These are phyloP conservation scores for Neoaliturus tenellus DNA, from an alignment of 2,888 invertebrate genomes.

Conservation along the genomic window DNA sequence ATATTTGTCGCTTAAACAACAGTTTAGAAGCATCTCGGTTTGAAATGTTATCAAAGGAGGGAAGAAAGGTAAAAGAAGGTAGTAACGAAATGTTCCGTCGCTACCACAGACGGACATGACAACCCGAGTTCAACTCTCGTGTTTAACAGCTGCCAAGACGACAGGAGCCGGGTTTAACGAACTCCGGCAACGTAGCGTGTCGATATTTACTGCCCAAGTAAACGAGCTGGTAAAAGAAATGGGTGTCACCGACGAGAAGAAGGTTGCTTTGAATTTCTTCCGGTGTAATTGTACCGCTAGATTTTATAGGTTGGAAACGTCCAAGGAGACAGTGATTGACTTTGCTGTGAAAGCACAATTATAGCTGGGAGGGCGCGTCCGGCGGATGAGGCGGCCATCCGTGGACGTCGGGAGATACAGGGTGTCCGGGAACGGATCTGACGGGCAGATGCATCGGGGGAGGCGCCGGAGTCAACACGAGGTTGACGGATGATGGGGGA, in stretches of 20 bases:
- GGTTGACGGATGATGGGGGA: no score
- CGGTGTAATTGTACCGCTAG: not conserved
- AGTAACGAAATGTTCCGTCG: no score
- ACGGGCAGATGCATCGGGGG: not conserved
- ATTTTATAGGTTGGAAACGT: conserved; percentile 2
- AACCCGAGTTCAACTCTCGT: no score
- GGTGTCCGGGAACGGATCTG: not conserved
- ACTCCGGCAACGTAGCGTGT: not conserved
- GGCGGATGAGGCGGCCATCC: not conserved
- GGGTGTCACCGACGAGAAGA: not conserved
- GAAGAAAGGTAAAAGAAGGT: no score
- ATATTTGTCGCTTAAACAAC: no score
- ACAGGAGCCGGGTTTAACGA: not conserved
- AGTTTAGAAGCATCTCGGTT: no score
- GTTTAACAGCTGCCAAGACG: no score
- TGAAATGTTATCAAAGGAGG: no score
- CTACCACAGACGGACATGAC: no score
- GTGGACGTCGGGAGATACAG: not conserved
- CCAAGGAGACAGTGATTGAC: not conserved
- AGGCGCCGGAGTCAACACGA: not conserved
- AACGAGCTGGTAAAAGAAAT: conserved; percentile 10
- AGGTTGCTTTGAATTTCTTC: not conserved
- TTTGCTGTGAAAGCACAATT: conserved; percentile 7
- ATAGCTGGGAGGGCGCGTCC: not conserved
- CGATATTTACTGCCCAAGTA: not conserved